A percentile compares a stretch with the other conserved stretches of the same genome.
Conservation (phyloP, 2,797 vertebrate genomes). For the Clarias fuscus region DNA sequence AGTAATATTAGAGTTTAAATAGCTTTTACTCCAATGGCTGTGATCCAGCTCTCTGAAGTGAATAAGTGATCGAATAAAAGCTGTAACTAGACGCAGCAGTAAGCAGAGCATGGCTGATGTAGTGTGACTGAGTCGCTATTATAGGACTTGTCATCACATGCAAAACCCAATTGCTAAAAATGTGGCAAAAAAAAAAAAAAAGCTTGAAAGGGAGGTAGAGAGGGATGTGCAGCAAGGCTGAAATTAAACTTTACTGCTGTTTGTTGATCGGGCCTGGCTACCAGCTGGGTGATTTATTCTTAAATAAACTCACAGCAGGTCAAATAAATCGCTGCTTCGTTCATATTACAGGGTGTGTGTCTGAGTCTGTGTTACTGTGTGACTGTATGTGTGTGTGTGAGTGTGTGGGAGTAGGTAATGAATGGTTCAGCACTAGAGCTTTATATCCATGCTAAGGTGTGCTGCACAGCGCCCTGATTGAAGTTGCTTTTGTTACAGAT, state of each 20-base stretch:
- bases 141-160: slow-evolving; percentile 8
- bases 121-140: slow-evolving; percentile 3
- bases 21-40: background rate
- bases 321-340: slow-evolving; percentile 46
- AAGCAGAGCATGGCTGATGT: background rate
- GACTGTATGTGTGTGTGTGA: background rate
- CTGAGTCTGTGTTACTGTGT: slow-evolving; percentile 16
- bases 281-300: slow-evolving; percentile 60
- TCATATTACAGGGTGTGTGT: slow-evolving; percentile 33
- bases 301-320: slow-evolving; percentile 51
- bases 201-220: background rate
- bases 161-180: slow-evolving; percentile 2
- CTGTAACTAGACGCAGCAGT: slow-evolving; percentile 5
- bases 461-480: slow-evolving; percentile 31
- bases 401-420: slow-evolving; percentile 55
- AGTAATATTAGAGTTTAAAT: background rate
- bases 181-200: background rate
- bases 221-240: slow-evolving; percentile 47
- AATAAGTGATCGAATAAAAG: background rate
- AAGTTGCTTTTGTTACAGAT: slow-evolving; percentile 53
- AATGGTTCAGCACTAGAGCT: slow-evolving; percentile 72
- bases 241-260: slow-evolving; percentile 47
- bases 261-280: slow-evolving; percentile 44
- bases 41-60: background rate
- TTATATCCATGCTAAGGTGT: slow-evolving; percentile 62